Evolutionary conservation across 2,113 vertebrate species (phyloP), one percentile per base, ranked within the genome.

Genomic region (Muscicapa adusta): DNA sequence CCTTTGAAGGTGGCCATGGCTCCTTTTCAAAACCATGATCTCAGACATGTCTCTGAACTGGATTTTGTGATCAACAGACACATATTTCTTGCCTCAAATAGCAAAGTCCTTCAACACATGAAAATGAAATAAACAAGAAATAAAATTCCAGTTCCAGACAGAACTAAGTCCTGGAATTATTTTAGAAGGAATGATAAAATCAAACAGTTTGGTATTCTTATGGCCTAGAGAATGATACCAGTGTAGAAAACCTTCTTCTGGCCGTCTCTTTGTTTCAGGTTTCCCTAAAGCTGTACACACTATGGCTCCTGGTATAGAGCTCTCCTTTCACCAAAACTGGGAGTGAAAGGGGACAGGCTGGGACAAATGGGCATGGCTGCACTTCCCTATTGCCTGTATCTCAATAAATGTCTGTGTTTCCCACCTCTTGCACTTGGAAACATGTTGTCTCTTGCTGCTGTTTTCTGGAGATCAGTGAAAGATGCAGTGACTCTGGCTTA

Each of bases 21-120:
- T 81, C 7, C 36, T 78, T 75, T 75, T 89, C 93, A 95, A 91
- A 93, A 87, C 34, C 22, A 38, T 91, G 80, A 91, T 85, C 86
- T 93, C 83, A 96, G 92, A 86, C 70, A 33, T 65, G 84, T 81
- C 57, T 96, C 65, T 84, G 43, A 76, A 82, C 6, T 82, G 83
- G 86, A 88, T 94, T 93, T 91, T 92, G 76, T 86, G 83, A 93
- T 92, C 79, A 77, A 48, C 56, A 85, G 67, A 29, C 28, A n/a
- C 56, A 63, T n/a, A 78, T 80, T 93, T 94, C 45, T 91, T 2
- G 1, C 14, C 20, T 92, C 77, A 86, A 77, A 75, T 8, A 68
- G 40, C 53, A 91, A 92, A 97, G 79, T 71, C 70, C 61, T 94
- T 91, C 70, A 89, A 92, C 90, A 87, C 72, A 29, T 72, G 47